Base-by-base conservation (phyloP, 2,797 vertebrate genomes). In the Enteromius viviparus region DNA sequence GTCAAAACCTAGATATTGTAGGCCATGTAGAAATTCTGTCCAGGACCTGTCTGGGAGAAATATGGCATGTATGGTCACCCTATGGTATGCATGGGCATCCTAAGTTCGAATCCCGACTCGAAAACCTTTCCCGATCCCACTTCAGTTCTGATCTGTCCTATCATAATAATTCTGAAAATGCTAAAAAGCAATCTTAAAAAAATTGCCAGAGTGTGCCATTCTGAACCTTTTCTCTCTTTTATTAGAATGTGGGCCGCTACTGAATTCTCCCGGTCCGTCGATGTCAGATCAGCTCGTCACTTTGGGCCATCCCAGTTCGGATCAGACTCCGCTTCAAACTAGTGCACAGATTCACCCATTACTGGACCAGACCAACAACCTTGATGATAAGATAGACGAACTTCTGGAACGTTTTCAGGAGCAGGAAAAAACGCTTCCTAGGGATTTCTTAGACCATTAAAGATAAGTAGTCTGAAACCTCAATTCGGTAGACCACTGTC, bases 351-450 rank as follows among this genome's bases (percentile, higher is more conserved):
- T 99, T 92, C 96, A 97, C n/a, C 89, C 96, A 1, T 95, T 97
- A 72, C 91, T 99, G 88, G 95, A 97, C 87, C 96, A 96, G 92
- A 94, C 96, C 89, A 96, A 97, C 91, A 81, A 94, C 6, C 96
- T 98, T 84, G 92, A 93, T 6, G 82, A 94, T 89, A 99, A 99
- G 89, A 98, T 99, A 0, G 97, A 97, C 55, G 95, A 98, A 87
- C 93, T 99, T 89, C 95, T 99, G 37, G 97, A 98, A 90, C 97
- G 95, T 17, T 92, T 98, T 84, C 97, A 98, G 89, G 97, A 96
- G 92, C 96, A 97, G 93, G 97, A 95, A 76, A 96, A 94, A 93
- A 93, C 94, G 80, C 91, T 94, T 88, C 91, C 93, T 55, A 94
- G 93, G 87, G 96, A 97, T 0, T 96, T 95, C 86, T 95, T 94